Conservation (phyloP, 2,888 invertebrate genomes). For the Chrysolina americana region DNA sequence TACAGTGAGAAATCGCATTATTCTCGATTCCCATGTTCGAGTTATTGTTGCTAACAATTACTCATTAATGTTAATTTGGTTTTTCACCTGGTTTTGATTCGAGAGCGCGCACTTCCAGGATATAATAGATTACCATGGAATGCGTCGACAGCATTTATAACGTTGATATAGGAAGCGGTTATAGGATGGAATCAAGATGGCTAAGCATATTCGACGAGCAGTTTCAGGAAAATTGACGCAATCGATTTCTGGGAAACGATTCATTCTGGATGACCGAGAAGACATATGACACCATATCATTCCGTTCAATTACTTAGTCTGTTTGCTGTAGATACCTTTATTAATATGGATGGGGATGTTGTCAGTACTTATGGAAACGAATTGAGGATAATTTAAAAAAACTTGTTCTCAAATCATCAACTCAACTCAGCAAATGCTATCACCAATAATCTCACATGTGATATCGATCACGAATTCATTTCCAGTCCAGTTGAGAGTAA, state of each 20-base stretch:
- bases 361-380: too few relatives aligned
- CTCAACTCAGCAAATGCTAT: too few relatives aligned
- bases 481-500: too few relatives aligned
- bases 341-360: too few relatives aligned
- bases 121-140: constrained; percentile 21
- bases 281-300: background rate
- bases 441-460: too few relatives aligned
- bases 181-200: constrained; percentile 13
- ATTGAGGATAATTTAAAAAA: too few relatives aligned
- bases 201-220: constrained; percentile 23
- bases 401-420: too few relatives aligned
- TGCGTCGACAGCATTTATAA: constrained; percentile 11
- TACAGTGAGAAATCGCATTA: constrained; percentile 38
- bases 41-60: constrained; percentile 38
- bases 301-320: too few relatives aligned
- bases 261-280: background rate
- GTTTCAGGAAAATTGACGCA: background rate
- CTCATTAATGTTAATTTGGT: constrained; percentile 38
- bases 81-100: constrained; percentile 34
- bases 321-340: too few relatives aligned
- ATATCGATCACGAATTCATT: too few relatives aligned
- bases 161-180: constrained; percentile 9
- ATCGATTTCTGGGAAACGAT: constrained; percentile 13
- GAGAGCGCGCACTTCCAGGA: constrained; percentile 22
- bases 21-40: constrained; percentile 38